Conservation (phyloP, 2,888 invertebrate species). For the Heliconius cydno region DNA sequence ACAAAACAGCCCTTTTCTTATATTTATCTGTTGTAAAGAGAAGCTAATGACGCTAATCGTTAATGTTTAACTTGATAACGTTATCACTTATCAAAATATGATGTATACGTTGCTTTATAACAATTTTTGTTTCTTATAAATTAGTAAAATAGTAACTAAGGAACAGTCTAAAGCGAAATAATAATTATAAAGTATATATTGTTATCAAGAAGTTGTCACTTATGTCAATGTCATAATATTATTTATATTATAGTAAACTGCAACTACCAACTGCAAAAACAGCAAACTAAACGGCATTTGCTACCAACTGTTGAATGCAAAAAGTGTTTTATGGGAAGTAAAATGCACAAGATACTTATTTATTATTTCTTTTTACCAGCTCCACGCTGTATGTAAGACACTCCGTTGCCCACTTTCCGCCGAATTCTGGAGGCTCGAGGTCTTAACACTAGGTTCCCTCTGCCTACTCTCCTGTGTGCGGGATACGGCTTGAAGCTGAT, state of each 20-base stretch:
- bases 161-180: background rate
- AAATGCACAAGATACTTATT: no score
- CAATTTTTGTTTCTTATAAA: background rate
- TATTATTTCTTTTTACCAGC: no score
- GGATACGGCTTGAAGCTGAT: no score
- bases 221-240: conserved; percentile 22
- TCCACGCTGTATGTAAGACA: no score
- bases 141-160: background rate
- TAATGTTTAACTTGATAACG: conserved; percentile 38
- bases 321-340: background rate
- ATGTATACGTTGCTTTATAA: conserved; percentile 13
- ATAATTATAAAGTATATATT: background rate
- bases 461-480: no score
- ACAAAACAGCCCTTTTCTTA: conserved; percentile 1
- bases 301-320: background rate
- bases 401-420: no score
- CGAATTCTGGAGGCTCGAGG: no score
- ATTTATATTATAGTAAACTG: background rate
- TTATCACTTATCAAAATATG: conserved; percentile 39
- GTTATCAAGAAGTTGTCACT: conserved; percentile 15
- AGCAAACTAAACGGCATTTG: background rate
- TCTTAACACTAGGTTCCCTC: no score
- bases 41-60: conserved; percentile 32
- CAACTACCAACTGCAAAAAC: background rate
- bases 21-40: conserved; percentile 18